These are phyloP conservation scores for Chloromyia formosa DNA, from an alignment of 2,888 invertebrate species.

Conservation along the genomic window DNA sequence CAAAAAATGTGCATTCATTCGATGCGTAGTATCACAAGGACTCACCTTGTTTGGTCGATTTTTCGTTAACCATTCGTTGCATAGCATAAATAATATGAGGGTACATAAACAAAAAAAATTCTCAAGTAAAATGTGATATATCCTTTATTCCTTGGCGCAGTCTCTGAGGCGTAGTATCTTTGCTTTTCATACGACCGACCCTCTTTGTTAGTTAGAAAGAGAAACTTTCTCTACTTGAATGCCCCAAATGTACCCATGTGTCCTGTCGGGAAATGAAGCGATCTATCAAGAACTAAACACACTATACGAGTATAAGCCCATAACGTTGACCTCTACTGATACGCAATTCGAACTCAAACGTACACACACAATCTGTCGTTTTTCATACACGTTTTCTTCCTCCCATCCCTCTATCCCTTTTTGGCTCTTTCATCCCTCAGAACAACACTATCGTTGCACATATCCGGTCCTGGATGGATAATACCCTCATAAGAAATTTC, in stretches of 20 bases:
- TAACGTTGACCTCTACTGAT: slow-evolving; percentile 23
- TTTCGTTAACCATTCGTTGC: too few species aligned
- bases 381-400: not conserved
- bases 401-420: not conserved
- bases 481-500: slow-evolving; percentile 38
- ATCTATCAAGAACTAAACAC: slow-evolving; percentile 23
- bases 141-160: too few species aligned
- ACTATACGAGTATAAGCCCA: slow-evolving; percentile 3
- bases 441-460: slow-evolving; percentile 32
- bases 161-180: too few species aligned
- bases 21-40: too few species aligned
- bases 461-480: slow-evolving; percentile 32
- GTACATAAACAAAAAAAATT: too few species aligned
- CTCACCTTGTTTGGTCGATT: too few species aligned
- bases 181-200: too few species aligned
- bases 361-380: not conserved
- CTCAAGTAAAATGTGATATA: too few species aligned
- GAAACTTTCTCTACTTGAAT: slow-evolving; percentile 8
- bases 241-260: not conserved
- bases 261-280: not conserved
- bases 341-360: slow-evolving; percentile 12
- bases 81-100: too few species aligned
- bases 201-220: too few species aligned
- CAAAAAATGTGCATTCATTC: too few species aligned
- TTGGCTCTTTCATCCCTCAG: not conserved